A percentile compares a stretch with the other conserved stretches of the same genome.
phyloP scores from a whole-genome alignment of 1,140 invertebrate genomes.

The Uloborus diversus region DNA sequence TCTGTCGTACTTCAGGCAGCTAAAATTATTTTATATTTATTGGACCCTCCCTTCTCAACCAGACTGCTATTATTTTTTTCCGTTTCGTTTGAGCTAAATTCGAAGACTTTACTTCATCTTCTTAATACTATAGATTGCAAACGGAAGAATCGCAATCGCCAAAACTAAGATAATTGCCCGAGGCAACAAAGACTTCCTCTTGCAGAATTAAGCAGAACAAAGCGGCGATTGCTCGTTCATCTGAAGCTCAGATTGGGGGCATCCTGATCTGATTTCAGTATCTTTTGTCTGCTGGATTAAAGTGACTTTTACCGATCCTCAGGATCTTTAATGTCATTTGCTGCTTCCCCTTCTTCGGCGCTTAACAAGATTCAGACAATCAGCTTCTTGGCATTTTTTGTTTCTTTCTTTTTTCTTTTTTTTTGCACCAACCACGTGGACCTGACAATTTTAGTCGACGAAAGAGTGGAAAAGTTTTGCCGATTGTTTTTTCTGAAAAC shows the following conservation, averaged over 20 bases:
- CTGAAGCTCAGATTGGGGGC: conserved; percentile 20
- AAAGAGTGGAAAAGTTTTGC: too few species aligned
- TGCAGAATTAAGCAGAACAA: conserved; percentile 29
- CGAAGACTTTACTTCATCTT: too few species aligned
- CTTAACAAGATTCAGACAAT: conserved; percentile 23
- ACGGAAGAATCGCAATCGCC: conserved; percentile 31
- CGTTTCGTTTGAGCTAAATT: not conserved
- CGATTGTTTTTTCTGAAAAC: too few species aligned
- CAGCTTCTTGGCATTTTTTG: not conserved
- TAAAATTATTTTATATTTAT: too few species aligned
- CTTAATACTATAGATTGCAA: too few species aligned
- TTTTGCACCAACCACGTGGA: not conserved
- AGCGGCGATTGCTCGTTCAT: conserved; percentile 23
- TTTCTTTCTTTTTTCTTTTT: too few species aligned
- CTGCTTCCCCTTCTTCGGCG: conserved; percentile 2
- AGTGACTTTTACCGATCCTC: conserved; percentile 26
- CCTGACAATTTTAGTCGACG: not conserved
- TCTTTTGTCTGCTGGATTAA: conserved; percentile 39
- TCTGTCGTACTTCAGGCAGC: too few species aligned
- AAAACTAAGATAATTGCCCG: conserved; percentile 21
- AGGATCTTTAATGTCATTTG: conserved; percentile 40
- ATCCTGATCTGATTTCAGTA: conserved; percentile 31
- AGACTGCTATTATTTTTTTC: not conserved
- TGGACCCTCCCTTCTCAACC: too few species aligned
- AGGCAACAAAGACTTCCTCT: conserved; percentile 30